Conservation (phyloP, 2,888 invertebrate species). For the Caenorhabditis drosophilae region DNA sequence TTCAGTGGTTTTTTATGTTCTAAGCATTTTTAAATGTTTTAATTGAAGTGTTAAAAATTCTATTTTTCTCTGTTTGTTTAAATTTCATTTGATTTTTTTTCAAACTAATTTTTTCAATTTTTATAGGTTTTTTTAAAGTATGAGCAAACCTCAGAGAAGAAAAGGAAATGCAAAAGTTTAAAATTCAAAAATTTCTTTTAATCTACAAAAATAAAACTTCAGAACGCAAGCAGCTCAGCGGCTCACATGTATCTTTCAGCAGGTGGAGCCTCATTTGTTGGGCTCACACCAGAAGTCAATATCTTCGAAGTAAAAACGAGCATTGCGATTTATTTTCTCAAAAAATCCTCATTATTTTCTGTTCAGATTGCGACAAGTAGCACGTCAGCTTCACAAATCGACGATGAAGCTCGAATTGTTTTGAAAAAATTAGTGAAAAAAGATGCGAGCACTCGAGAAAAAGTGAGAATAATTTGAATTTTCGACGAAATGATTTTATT, state of each 20-base stretch:
- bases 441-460: conserved; percentile 59
- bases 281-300: conserved; percentile 35
- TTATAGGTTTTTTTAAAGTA: conserved; percentile 6
- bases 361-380: conserved; percentile 3
- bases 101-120: too few relatives aligned
- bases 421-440: conserved; percentile 59
- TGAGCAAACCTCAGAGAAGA: conserved; percentile 43
- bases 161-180: conserved; percentile 45
- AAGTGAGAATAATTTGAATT: conserved; percentile 24
- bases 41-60: too few relatives aligned
- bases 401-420: conserved; percentile 51
- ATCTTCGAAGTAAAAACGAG: conserved; percentile 15
- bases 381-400: conserved; percentile 29
- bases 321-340: too few relatives aligned
- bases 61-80: too few relatives aligned
- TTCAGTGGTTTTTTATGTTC: too few relatives aligned
- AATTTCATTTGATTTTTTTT: too few relatives aligned
- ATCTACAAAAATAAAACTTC: conserved; percentile 3
- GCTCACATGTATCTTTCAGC: conserved; percentile 35
- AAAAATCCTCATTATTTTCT: too few relatives aligned
- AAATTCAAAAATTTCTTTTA: background rate
- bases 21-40: too few relatives aligned
- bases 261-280: conserved; percentile 20
- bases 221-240: conserved; percentile 47
- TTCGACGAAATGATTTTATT: background rate